These are phyloP conservation scores for Phaethornis superciliosus DNA, from an alignment of 2,113 vertebrate genomes.

Conservation along the genomic window DNA sequence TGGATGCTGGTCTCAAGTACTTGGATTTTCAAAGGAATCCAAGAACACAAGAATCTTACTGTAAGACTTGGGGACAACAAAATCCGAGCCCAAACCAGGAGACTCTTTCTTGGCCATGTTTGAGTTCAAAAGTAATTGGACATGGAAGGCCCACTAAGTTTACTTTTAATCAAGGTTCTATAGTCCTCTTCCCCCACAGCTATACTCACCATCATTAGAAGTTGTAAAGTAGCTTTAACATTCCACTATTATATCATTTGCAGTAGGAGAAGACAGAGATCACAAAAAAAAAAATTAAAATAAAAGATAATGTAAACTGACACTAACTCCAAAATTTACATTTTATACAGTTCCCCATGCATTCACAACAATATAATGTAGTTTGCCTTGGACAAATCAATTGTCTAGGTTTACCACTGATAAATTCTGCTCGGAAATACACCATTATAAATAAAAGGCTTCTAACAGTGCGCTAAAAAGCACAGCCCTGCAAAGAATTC, in stretches of 20 bases:
- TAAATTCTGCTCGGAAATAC: neutral
- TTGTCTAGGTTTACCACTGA: neutral
- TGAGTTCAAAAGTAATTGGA: neutral
- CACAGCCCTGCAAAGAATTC: neutral
- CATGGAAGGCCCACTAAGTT: neutral
- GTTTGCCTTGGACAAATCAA: neutral
- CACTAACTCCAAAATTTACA: neutral
- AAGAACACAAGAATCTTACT: neutral
- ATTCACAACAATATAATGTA: neutral
- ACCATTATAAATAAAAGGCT: neutral
- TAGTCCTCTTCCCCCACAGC: neutral
- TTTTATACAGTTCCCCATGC: neutral
- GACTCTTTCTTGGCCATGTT: fast-evolving
- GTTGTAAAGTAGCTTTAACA: neutral
- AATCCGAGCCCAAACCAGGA: neutral
- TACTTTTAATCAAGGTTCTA: neutral
- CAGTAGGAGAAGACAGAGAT: neutral
- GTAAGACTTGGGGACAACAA: neutral
- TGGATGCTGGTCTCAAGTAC: neutral
- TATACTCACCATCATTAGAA: neutral
- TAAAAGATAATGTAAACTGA: neutral
- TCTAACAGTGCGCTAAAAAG: neutral
- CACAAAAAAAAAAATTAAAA: neutral
- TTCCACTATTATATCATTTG: neutral
- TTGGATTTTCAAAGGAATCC: neutral